Percentiles rank a stretch among this genome's conserved stretches.
Conservation (phyloP, 2,888 invertebrate genomes). For the Drosophila suboccidentalis region DNA sequence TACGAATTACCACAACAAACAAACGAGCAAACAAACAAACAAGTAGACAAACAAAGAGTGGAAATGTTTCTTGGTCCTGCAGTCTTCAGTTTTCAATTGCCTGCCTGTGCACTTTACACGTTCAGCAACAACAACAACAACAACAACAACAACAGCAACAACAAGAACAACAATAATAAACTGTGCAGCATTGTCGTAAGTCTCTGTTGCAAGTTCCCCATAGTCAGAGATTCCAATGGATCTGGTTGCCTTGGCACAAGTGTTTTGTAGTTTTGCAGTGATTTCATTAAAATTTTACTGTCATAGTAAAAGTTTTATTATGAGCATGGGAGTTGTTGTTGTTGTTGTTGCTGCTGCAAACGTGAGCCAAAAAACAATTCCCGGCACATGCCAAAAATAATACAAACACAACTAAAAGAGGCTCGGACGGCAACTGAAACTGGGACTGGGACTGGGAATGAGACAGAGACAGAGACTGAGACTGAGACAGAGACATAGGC, state of each 20-base stretch:
- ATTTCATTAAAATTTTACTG: conserved; percentile 78
- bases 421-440: conserved; percentile 7
- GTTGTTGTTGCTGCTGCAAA: conserved; percentile 35
- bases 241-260: conserved; percentile 45
- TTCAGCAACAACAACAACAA: conserved; percentile 27
- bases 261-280: conserved; percentile 71
- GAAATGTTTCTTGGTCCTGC: conserved; percentile 20
- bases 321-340: conserved; percentile 50
- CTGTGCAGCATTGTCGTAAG: conserved; percentile 20
- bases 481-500: conserved; percentile 10
- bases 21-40: not conserved
- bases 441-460: not conserved
- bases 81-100: conserved; percentile 41
- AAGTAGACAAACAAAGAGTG: conserved; percentile 18
- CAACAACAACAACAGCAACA: conserved; percentile 29
- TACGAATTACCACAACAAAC: conserved; percentile 45
- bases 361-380: conserved; percentile 67
- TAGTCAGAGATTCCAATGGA: conserved; percentile 22
- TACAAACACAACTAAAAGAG: conserved; percentile 34
- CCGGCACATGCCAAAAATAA: conserved; percentile 57
- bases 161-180: conserved; percentile 33
- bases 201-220: conserved; percentile 25
- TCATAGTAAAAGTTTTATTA: conserved; percentile 76
- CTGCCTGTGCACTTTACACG: conserved; percentile 59
- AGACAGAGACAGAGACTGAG: conserved; percentile 3